Percentiles rank a stretch among this genome's conserved stretches.
phyloP scores from a whole-genome alignment of 53 echinoderm and acorn worm genomes.

The Actinopyga echinites region DNA sequence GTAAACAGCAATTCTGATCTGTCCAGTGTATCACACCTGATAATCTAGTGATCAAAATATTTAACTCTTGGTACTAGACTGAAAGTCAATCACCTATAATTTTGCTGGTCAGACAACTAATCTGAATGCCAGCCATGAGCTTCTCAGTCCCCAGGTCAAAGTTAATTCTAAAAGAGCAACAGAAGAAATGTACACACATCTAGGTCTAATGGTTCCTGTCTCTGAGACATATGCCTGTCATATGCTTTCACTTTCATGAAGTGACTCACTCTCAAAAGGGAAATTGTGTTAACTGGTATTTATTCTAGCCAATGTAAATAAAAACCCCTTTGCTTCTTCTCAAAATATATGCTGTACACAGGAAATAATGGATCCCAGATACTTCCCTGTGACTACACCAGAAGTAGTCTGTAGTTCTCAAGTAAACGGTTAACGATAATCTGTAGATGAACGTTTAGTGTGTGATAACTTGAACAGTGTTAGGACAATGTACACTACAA shows the following conservation, averaged over 20 bases:
- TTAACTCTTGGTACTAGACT: no score
- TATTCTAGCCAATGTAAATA: slow-evolving; percentile 44
- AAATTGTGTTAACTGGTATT: slow-evolving; percentile 49
- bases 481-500: no score
- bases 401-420: slow-evolving; percentile 11
- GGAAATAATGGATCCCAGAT: slow-evolving; percentile 32
- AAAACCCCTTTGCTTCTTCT: slow-evolving; percentile 20
- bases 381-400: slow-evolving; percentile 41
- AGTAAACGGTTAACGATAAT: slow-evolving; percentile 15
- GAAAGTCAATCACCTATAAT: no score
- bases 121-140: slow-evolving; percentile 6
- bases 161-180: neutral
- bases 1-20: no score
- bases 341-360: slow-evolving; percentile 12
- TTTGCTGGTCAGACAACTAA: slow-evolving; percentile 1
- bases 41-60: no score
- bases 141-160: slow-evolving; percentile 4
- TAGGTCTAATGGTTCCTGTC: slow-evolving; percentile 33
- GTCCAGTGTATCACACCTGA: no score
- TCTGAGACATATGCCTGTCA: slow-evolving; percentile 23
- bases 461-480: no score
- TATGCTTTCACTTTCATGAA: slow-evolving; percentile 37
- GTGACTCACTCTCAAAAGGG: neutral
- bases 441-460: no score
- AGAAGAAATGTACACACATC: neutral